A percentile compares a stretch with the other conserved stretches of the same genome.
Evolutionary conservation across 2,113 vertebrate genomes (phyloP).

Genomic region (Tiliqua scincoides): DNA sequence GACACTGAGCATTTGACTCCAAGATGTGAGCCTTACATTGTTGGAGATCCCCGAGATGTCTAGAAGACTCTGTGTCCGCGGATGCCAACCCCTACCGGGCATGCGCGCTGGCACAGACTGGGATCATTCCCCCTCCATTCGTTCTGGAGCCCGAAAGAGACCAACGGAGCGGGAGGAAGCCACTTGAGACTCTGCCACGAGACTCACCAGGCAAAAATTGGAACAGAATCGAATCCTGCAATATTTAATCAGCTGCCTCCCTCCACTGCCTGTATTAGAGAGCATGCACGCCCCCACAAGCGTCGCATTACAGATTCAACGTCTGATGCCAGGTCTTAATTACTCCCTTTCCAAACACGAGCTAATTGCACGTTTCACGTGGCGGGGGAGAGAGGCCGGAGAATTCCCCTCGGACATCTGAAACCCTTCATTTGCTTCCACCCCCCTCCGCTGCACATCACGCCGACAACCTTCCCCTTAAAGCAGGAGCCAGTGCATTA

Average conservation of each 20-base stretch:
- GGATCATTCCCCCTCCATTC: no score
- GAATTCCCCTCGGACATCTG: slow-evolving; percentile 17
- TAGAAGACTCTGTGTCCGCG: no score
- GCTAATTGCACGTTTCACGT: neutral
- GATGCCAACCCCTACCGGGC: no score
- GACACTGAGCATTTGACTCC: no score
- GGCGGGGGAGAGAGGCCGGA: fast-evolving
- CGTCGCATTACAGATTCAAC: neutral
- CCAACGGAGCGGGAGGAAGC: neutral
- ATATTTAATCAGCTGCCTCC: neutral
- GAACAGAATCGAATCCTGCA: fast-evolving
- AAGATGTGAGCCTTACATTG: no score
- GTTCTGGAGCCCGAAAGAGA: neutral
- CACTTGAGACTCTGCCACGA: neutral
- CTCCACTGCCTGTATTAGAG: neutral
- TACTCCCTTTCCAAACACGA: neutral
- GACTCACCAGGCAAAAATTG: slow-evolving; percentile 24
- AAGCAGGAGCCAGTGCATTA: slow-evolving; percentile 3
- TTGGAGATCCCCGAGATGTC: no score
- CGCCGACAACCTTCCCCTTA: slow-evolving; percentile 19
- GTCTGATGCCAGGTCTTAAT: neutral
- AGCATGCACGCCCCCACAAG: neutral
- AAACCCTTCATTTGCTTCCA: slow-evolving; percentile 24
- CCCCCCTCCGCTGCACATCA: slow-evolving; percentile 24
- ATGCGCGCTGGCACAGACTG: no score